A percentile compares a stretch with the other conserved stretches of the same genome.
phyloP scores from a whole-genome alignment of 2,888 invertebrate genomes.

The Leptopterna dolabrata region DNA sequence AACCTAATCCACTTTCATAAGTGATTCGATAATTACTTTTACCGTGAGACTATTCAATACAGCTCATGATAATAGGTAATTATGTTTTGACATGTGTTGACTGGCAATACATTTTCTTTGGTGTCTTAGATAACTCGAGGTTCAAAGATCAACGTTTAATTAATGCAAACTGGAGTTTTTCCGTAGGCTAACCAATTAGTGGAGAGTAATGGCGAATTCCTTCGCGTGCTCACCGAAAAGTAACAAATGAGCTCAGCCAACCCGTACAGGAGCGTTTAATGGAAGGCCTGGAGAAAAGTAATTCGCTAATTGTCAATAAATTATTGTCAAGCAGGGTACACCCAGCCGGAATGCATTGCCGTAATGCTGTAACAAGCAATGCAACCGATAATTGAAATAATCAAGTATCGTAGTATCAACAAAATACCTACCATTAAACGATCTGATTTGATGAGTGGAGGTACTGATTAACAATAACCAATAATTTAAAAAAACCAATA shows the following conservation, averaged over 20 bases:
- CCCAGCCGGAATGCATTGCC: not conserved
- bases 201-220: conserved; percentile 30
- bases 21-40: too few relatives aligned
- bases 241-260: conserved; percentile 23
- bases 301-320: conserved; percentile 26
- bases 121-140: not conserved
- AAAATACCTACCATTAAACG: too few relatives aligned
- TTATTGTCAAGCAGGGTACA: not conserved
- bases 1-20: too few relatives aligned
- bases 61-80: too few relatives aligned
- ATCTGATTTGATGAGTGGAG: too few relatives aligned
- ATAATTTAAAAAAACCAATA: too few relatives aligned
- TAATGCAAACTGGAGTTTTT: not conserved
- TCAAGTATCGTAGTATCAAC: too few relatives aligned
- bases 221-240: conserved; percentile 26
- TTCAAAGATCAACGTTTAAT: not conserved
- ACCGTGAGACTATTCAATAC: too few relatives aligned
- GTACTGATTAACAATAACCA: too few relatives aligned
- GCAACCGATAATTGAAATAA: too few relatives aligned
- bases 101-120: not conserved
- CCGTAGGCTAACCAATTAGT: conserved; percentile 18
- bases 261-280: not conserved
- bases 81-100: too few relatives aligned
- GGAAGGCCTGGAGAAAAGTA: conserved; percentile 1
- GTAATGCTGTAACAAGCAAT: too few relatives aligned